Conservation (phyloP, 2,113 vertebrate species). For the Halcyon malimbica region DNA sequence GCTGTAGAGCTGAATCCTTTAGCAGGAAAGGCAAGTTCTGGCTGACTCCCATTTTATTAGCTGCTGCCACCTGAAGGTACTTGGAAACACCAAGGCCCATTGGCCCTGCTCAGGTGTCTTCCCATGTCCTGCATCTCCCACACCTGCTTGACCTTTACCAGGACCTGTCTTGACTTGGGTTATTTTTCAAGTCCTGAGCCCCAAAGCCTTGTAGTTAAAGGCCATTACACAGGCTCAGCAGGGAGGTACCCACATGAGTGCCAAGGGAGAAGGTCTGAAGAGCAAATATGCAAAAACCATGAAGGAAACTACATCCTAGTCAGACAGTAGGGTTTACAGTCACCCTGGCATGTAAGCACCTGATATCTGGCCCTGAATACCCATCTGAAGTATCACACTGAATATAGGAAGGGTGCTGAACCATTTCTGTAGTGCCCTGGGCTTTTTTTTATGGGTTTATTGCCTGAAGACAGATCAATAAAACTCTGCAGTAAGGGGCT, state of each 20-base stretch:
- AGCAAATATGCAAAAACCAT: neutral
- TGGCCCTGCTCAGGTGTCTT: neutral
- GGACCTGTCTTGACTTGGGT: neutral
- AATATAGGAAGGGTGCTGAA: neutral
- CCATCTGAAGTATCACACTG: neutral
- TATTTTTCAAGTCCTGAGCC: neutral
- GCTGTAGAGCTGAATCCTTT: neutral
- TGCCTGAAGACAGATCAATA: neutral
- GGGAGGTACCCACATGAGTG: neutral
- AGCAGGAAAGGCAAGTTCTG: neutral
- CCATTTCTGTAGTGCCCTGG: neutral
- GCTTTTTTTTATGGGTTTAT: neutral
- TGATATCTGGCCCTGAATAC: neutral
- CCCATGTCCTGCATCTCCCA: neutral
- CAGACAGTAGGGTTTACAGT: neutral
- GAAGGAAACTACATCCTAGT: neutral
- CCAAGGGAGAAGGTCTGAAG: neutral
- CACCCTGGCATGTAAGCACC: neutral
- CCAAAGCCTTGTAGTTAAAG: neutral
- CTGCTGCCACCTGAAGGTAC: neutral
- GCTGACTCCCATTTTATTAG: neutral
- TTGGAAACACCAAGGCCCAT: neutral
- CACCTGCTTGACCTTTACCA: neutral
- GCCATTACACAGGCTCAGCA: neutral
- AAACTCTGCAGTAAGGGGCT: neutral